These are phyloP conservation scores for Drosophila seclusa DNA, from an alignment of 2,888 invertebrate species.

Conservation along the genomic window DNA sequence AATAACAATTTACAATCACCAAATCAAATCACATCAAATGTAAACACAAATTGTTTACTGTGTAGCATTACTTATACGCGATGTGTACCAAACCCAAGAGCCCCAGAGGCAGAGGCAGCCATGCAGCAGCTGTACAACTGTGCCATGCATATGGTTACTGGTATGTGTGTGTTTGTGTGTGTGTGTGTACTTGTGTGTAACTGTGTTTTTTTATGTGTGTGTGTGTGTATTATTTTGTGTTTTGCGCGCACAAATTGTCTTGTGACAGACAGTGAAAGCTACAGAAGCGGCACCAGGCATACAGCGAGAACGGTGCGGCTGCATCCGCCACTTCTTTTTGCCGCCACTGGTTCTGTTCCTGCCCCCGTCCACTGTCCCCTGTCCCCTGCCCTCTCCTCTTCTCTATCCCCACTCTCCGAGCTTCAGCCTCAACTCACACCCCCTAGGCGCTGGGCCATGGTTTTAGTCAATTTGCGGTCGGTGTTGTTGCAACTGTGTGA, in stretches of 20 bases:
- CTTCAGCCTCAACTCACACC: conserved; percentile 21
- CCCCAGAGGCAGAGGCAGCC: conserved; percentile 58
- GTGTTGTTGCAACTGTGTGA: conserved; percentile 52
- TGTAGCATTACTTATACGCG: conserved; percentile 74
- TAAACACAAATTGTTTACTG: conserved; percentile 6
- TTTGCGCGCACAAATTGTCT: conserved; percentile 81
- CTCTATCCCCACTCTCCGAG: not conserved
- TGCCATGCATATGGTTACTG: conserved; percentile 75
- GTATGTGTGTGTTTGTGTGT: conserved; percentile 29
- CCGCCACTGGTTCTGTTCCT: not conserved
- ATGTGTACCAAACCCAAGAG: conserved; percentile 48
- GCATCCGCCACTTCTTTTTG: conserved; percentile 32
- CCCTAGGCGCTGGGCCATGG: conserved; percentile 53
- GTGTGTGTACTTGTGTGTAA: conserved; percentile 1
- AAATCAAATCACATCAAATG: conserved; percentile 1
- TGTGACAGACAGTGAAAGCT: conserved; percentile 81
- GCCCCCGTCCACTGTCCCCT: not conserved
- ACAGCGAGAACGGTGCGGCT: conserved; percentile 42
- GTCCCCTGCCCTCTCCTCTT: not conserved
- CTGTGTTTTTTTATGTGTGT: conserved; percentile 12
- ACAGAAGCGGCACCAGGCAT: conserved; percentile 68
- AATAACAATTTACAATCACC: not conserved
- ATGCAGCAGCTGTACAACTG: conserved; percentile 75
- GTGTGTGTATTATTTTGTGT: conserved; percentile 78
- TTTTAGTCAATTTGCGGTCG: conserved; percentile 79